Conservation (phyloP, 2,797 vertebrate species). For the Danio aesculapii region DNA sequence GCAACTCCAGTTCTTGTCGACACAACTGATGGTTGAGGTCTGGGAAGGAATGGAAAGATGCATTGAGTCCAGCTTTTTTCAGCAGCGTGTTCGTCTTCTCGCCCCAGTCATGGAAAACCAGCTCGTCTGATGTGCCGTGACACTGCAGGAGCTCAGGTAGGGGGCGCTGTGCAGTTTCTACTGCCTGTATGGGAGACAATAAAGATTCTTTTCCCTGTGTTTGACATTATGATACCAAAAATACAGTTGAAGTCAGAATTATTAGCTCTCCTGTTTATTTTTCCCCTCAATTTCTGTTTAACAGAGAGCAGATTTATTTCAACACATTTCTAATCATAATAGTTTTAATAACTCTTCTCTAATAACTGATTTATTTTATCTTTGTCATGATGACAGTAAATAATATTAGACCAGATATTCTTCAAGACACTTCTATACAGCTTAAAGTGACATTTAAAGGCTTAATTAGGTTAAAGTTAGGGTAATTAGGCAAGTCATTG, state of each 20-base stretch:
- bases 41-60: conserved; percentile 80
- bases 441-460: too few species aligned
- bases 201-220: neutral
- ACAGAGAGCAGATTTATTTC: too few species aligned
- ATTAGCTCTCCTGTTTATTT: too few species aligned
- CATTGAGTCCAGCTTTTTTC: conserved; percentile 78
- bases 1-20: conserved; percentile 79
- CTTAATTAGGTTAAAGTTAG: too few species aligned
- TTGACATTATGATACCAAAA: neutral
- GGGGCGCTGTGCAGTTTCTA: conserved; percentile 65
- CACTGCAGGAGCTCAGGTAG: conserved; percentile 89
- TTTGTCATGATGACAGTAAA: too few species aligned
- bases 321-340: too few species aligned
- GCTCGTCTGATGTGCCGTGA: conserved; percentile 84
- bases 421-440: too few species aligned
- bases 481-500: too few species aligned
- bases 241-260: neutral
- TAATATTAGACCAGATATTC: too few species aligned
- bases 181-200: conserved; percentile 69
- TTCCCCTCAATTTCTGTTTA: too few species aligned
- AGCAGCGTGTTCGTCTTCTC: conserved; percentile 82
- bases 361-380: too few species aligned
- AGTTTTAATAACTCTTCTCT: too few species aligned
- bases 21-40: conserved; percentile 84
- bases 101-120: conserved; percentile 87